Conservation (phyloP, 2,113 vertebrate species). For the Australoheros scitulus region DNA sequence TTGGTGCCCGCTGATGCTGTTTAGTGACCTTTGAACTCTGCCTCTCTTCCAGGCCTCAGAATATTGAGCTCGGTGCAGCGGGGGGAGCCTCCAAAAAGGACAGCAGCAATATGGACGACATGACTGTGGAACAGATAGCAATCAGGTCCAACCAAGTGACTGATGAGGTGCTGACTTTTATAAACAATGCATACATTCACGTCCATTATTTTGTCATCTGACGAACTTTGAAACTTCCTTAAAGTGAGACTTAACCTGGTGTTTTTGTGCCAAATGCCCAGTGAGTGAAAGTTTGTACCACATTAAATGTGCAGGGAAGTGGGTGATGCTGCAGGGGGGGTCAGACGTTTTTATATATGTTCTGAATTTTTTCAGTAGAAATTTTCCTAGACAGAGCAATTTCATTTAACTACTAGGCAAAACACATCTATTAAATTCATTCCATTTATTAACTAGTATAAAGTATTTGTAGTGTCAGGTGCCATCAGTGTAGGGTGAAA, state of each 20-base stretch:
- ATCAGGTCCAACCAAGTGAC: conserved; percentile 90
- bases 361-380: not conserved
- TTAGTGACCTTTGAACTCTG: conserved; percentile 7
- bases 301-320: not conserved
- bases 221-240: not conserved
- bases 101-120: conserved; percentile 86
- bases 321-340: not conserved
- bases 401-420: not conserved
- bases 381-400: not conserved
- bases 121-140: conserved; percentile 89
- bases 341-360: not conserved
- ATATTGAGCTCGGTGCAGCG: conserved; percentile 67
- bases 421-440: not conserved
- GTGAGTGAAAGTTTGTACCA: not conserved
- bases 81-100: conserved; percentile 66
- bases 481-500: not conserved
- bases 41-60: conserved; percentile 69
- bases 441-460: not conserved
- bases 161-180: conserved; percentile 87
- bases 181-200: not conserved
- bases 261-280: not conserved
- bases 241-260: not conserved
- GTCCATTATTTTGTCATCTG: not conserved
- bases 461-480: not conserved
- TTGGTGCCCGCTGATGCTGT: not conserved